A percentile compares a stretch with the other conserved stretches of the same genome.
phyloP scores from a whole-genome alignment of 35 echinoderm and acorn worm genomes.

The Stichopus chloronotus region DNA sequence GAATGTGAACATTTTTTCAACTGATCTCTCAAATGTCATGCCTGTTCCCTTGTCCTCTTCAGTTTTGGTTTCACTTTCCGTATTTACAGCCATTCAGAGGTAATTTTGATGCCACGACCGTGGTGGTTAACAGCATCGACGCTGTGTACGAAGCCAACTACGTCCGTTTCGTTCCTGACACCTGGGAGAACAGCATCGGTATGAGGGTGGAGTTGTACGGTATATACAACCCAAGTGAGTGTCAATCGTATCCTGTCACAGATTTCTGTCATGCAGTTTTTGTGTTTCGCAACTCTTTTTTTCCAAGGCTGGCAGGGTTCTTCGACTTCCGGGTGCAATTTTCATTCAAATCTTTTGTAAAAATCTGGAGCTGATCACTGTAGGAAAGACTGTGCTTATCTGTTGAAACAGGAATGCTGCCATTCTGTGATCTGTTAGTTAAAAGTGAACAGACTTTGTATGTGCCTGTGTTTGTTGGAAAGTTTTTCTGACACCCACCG shows the following conservation, averaged over 20 bases:
- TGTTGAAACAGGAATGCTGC: too few species aligned
- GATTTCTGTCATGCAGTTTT: too few species aligned
- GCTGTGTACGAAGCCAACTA: slow-evolving; percentile 36
- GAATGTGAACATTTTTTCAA: too few species aligned
- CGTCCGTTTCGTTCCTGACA: slow-evolving; percentile 60
- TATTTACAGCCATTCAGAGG: slow-evolving; percentile 64
- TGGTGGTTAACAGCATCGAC: slow-evolving; percentile 35
- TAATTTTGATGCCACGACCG: slow-evolving; percentile 65
- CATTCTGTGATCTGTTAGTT: too few species aligned
- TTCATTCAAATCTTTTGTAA: not conserved
- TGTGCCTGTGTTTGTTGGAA: too few species aligned
- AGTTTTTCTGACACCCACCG: too few species aligned
- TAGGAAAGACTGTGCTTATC: too few species aligned
- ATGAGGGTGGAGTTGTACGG: slow-evolving; percentile 82
- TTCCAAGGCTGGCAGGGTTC: not conserved
- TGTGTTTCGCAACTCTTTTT: not conserved
- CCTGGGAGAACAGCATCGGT: slow-evolving; percentile 68
- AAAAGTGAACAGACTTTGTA: too few species aligned
- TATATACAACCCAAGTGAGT: slow-evolving; percentile 72
- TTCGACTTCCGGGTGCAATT: not conserved
- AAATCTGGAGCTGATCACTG: too few species aligned
- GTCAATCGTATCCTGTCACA: not conserved
- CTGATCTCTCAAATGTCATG: too few species aligned
- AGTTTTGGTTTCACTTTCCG: too few species aligned
- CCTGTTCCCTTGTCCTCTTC: too few species aligned